These are phyloP conservation scores for Tetrapedia diversipes DNA, from an alignment of 2,888 invertebrate genomes.

Conservation along the genomic window DNA sequence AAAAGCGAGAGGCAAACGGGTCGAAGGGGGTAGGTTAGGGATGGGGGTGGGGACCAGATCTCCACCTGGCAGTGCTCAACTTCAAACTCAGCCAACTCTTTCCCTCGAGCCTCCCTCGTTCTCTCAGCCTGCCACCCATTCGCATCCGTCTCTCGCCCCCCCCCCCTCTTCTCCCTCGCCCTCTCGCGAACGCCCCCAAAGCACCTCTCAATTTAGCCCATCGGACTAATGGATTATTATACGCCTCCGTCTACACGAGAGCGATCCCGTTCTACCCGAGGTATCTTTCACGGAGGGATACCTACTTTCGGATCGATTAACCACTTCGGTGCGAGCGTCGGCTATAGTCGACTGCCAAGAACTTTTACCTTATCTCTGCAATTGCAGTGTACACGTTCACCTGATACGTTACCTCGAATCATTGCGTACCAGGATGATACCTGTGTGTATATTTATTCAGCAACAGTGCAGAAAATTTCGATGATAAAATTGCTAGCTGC, in stretches of 20 bases:
- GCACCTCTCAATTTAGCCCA: slow-evolving; percentile 69
- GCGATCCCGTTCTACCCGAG: slow-evolving; percentile 63
- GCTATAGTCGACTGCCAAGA: too few relatives aligned
- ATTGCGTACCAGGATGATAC: too few relatives aligned
- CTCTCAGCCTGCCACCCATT: slow-evolving; percentile 57
- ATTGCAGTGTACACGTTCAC: too few relatives aligned
- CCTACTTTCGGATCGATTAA: slow-evolving; percentile 70
- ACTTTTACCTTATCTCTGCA: too few relatives aligned
- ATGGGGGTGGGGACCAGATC: slow-evolving; percentile 23
- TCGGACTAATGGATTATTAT: slow-evolving; percentile 77
- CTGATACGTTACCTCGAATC: too few relatives aligned
- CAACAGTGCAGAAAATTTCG: too few relatives aligned
- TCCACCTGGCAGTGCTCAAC: slow-evolving; percentile 67
- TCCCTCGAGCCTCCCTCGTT: slow-evolving; percentile 26
- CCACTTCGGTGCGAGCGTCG: too few relatives aligned
- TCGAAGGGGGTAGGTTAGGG: background rate
- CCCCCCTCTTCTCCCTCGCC: slow-evolving; percentile 12
- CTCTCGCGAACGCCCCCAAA: slow-evolving; percentile 42
- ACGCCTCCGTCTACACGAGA: slow-evolving; percentile 64
- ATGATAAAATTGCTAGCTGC: too few relatives aligned
- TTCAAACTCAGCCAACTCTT: slow-evolving; percentile 65
- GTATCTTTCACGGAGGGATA: slow-evolving; percentile 65
- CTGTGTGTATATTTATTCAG: too few relatives aligned
- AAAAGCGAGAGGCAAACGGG: background rate
- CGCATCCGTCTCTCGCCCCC: slow-evolving; percentile 16